A percentile compares a stretch with the other conserved stretches of the same genome.
phyloP scores from a whole-genome alignment of 2,888 invertebrate genomes.

The Anaspis maculata region DNA sequence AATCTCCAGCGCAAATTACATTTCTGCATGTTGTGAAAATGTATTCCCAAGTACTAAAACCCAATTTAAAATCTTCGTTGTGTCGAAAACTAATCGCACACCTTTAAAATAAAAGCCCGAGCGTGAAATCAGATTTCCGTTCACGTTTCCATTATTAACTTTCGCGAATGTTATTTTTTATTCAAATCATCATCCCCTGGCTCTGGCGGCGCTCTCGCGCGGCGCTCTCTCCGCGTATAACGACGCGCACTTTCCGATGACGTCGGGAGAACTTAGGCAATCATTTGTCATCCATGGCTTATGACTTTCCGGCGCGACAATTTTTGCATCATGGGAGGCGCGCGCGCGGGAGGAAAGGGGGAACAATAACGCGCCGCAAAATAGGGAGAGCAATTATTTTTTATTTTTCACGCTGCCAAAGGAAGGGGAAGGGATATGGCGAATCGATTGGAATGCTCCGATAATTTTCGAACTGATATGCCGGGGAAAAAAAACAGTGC shows the following conservation, averaged over 20 bases:
- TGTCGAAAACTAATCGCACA: slow-evolving; percentile 41
- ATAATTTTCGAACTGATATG: too few relatives aligned
- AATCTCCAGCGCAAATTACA: slow-evolving; percentile 33
- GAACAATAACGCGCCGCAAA: too few relatives aligned
- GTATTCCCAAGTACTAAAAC: slow-evolving; percentile 37
- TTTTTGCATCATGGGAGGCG: too few relatives aligned
- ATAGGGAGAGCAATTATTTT: too few relatives aligned
- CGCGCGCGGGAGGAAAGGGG: too few relatives aligned
- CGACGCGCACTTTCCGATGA: slow-evolving; percentile 25
- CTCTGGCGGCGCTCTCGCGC: too few relatives aligned
- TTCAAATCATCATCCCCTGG: slow-evolving; percentile 44
- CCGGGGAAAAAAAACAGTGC: too few relatives aligned
- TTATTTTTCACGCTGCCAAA: too few relatives aligned
- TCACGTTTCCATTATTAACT: slow-evolving; percentile 46
- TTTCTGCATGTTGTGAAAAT: slow-evolving; percentile 33
- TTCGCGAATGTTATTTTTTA: slow-evolving; percentile 43
- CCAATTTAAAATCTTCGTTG: slow-evolving; percentile 41
- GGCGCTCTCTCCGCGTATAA: slow-evolving; percentile 20
- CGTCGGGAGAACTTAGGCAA: slow-evolving; percentile 31
- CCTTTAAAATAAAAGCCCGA: slow-evolving; percentile 39
- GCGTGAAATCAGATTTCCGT: slow-evolving; percentile 42
- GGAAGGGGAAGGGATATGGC: too few relatives aligned
- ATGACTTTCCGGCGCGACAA: slow-evolving; percentile 36
- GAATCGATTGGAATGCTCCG: too few relatives aligned
- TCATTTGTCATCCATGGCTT: slow-evolving; percentile 41